These are phyloP conservation scores for Petromus typicus DNA, from an alignment of 2,113 vertebrate species.

Conservation along the genomic window DNA sequence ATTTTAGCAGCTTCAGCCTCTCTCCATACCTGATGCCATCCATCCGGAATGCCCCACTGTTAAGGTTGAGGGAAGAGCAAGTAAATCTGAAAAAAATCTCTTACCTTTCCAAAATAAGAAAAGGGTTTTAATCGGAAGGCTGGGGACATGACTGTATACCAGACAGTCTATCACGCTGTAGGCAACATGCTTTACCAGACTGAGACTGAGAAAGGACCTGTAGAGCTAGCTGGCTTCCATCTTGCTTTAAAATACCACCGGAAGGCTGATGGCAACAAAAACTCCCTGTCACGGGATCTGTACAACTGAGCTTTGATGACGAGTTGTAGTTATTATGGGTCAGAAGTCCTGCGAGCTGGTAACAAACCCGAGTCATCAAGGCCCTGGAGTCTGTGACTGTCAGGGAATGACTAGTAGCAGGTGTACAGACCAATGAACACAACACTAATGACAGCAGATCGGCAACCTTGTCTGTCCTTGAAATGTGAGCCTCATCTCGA, in stretches of 20 bases:
- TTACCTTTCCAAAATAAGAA: conserved; percentile 50
- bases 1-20: background rate
- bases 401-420: background rate
- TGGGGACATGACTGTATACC: background rate
- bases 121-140: background rate
- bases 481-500: conserved; percentile 12
- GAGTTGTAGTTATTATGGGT: background rate
- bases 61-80: background rate
- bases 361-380: background rate
- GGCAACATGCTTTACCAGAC: conserved; percentile 20
- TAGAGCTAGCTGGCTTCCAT: background rate
- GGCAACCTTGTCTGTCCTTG: conserved; percentile 25
- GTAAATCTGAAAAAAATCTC: conserved; percentile 16
- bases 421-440: background rate
- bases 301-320: background rate
- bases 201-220: background rate
- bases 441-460: background rate
- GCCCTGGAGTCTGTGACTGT: background rate
- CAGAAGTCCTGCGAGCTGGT: background rate
- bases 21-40: background rate
- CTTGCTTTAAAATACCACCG: conserved; percentile 33
- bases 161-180: background rate
- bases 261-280: background rate
- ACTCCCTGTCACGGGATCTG: background rate
- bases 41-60: background rate